Evolutionary conservation across 2,797 vertebrate species (phyloP).

Genomic region (Spea hammondii): DNA sequence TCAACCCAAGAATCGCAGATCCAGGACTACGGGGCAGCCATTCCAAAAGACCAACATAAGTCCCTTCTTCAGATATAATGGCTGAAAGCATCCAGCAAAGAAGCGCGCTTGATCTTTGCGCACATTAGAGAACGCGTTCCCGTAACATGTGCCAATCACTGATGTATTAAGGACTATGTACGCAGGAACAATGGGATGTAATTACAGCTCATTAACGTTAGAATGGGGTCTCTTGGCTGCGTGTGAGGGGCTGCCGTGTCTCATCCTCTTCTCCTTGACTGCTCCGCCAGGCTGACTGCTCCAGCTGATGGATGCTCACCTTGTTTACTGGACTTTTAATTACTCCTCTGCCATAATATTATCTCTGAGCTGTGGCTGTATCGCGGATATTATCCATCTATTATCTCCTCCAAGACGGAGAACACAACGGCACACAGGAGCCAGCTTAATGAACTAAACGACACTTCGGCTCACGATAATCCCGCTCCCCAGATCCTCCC

Average conservation of each 20-base stretch:
- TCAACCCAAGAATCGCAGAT: too few species aligned
- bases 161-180: not conserved
- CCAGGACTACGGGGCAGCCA: too few species aligned
- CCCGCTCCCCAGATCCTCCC: conserved; percentile 59
- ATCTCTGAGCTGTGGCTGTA: conserved; percentile 77
- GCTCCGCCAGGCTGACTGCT: not conserved
- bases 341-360: conserved; percentile 79
- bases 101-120: too few species aligned
- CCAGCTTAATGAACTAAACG: conserved; percentile 77
- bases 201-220: not conserved
- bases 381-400: conserved; percentile 79
- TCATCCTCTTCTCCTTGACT: not conserved
- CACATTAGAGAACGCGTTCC: not conserved
- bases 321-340: conserved; percentile 81
- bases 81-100: too few species aligned
- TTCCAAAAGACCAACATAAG: too few species aligned
- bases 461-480: conserved; percentile 67
- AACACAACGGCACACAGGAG: conserved; percentile 72
- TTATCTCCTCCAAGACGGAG: conserved; percentile 76
- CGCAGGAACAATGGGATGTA: not conserved
- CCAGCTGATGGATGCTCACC: conserved; percentile 68
- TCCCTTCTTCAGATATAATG: too few species aligned
- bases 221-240: not conserved
- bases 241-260: not conserved
- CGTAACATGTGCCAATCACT: not conserved